These are phyloP conservation scores for Percopsis transmontana DNA, from an alignment of 2,113 vertebrate species.

Conservation along the genomic window DNA sequence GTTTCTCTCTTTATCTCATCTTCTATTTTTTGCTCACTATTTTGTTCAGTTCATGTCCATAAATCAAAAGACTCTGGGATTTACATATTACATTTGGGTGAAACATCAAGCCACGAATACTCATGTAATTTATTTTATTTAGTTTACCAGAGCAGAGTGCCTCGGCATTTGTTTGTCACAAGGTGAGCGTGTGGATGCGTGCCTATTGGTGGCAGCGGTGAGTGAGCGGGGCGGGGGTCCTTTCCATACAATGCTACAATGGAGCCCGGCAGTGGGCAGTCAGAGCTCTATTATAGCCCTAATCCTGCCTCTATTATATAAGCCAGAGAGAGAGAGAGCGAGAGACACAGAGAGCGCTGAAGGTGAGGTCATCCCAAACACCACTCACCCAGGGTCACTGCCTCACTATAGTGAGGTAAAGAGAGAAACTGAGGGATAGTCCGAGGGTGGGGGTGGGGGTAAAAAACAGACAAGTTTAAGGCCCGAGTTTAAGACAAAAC, in stretches of 20 bases:
- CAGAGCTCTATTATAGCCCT: constrained; percentile 76
- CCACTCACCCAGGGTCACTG: constrained; percentile 71
- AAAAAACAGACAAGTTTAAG: constrained; percentile 13
- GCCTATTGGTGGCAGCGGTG: constrained; percentile 46
- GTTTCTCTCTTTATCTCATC: neutral
- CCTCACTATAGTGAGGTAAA: constrained; percentile 69
- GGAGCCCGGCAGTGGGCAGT: constrained; percentile 77
- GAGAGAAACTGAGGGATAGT: constrained; percentile 50
- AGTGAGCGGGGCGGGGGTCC: constrained; percentile 49
- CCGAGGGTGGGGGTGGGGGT: constrained; percentile 34
- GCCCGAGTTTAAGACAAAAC: constrained; percentile 31
- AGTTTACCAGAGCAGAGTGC: constrained; percentile 37
- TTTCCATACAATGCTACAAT: constrained; percentile 79
- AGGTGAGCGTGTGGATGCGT: constrained; percentile 65
- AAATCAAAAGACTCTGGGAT: constrained; percentile 3
- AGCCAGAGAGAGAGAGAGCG: constrained; percentile 65
- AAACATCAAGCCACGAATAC: neutral
- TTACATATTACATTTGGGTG: constrained; percentile 12
- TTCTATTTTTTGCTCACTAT: neutral
- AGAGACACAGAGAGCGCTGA: constrained; percentile 67
- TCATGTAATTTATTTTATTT: neutral
- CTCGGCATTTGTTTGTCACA: constrained; percentile 60
- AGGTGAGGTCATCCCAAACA: constrained; percentile 82
- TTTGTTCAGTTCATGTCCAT: neutral
- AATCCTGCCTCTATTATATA: constrained; percentile 78